Percentiles rank a stretch among this genome's conserved stretches.
Conservation (phyloP, 2,113 vertebrate species). For the Sapajus apella region DNA sequence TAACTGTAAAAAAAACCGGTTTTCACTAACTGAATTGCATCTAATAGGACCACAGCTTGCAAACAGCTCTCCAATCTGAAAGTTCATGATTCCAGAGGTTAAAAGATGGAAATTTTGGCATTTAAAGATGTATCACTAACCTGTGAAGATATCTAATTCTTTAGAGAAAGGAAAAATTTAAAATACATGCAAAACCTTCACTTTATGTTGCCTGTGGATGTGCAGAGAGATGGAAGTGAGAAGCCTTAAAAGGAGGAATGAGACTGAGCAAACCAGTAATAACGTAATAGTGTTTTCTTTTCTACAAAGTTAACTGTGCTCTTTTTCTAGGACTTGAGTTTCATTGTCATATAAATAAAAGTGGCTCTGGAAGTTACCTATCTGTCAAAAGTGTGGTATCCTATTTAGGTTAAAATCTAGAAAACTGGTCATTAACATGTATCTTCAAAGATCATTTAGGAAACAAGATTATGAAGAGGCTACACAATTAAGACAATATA, state of each 20-base stretch:
- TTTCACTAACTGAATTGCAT: conserved; percentile 16
- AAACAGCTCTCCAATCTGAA: neutral
- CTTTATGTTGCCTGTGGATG: neutral
- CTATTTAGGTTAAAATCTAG: neutral
- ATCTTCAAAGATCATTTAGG: neutral
- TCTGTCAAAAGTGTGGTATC: neutral
- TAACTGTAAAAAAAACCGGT: neutral
- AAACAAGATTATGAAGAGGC: neutral
- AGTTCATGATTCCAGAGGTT: neutral
- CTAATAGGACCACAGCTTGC: neutral
- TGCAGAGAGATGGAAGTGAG: neutral
- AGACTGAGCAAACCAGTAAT: neutral
- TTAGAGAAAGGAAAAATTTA: neutral
- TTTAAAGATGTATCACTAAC: neutral
- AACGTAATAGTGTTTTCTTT: neutral
- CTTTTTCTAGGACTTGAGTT: conserved; percentile 28
- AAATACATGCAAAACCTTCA: neutral
- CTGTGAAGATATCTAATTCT: neutral
- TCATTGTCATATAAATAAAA: neutral
- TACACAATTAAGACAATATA: neutral
- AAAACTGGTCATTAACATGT: conserved; percentile 16
- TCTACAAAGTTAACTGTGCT: neutral
- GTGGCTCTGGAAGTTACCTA: neutral
- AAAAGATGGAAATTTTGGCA: conserved; percentile 1
- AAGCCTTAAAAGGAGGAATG: neutral